Evolutionary conservation across 2,888 invertebrate genomes (phyloP).

Genomic region (Zaprionus bogoriensis): DNA sequence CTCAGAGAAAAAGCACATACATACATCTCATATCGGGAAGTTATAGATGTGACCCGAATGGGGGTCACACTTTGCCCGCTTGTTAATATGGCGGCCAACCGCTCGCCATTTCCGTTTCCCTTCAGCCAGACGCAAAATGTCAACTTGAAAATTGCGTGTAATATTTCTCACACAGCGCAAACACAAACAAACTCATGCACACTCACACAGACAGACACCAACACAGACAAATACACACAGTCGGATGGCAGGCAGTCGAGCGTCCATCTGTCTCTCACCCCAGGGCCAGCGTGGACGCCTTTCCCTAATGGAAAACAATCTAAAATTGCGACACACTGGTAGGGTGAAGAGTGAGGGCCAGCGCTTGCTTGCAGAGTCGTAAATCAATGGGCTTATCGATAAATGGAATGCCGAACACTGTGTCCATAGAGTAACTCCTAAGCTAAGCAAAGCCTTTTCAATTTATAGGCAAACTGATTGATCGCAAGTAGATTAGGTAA

Average conservation of each 20-base stretch:
- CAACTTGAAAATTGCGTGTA: slow-evolving; percentile 58
- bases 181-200: slow-evolving; percentile 1
- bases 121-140: slow-evolving; percentile 32
- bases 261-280: slow-evolving; percentile 9
- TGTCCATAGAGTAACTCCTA: neutral
- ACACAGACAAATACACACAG: neutral
- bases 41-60: too few species aligned
- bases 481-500: too few species aligned
- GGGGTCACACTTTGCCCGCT: too few species aligned
- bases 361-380: neutral
- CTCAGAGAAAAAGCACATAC: too few species aligned
- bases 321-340: slow-evolving; percentile 29
- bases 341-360: too few species aligned
- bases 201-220: neutral
- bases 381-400: neutral
- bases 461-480: too few species aligned
- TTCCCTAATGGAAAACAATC: slow-evolving; percentile 63
- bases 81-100: slow-evolving; percentile 53
- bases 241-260: neutral
- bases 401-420: neutral
- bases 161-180: slow-evolving; percentile 49
- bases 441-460: too few species aligned
- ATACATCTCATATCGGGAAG: too few species aligned
- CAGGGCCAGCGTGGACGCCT: neutral
- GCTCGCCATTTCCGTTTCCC: slow-evolving; percentile 50